These are phyloP conservation scores for Apodemus sylvaticus DNA, from an alignment of 2,113 vertebrate species.

Conservation along the genomic window DNA sequence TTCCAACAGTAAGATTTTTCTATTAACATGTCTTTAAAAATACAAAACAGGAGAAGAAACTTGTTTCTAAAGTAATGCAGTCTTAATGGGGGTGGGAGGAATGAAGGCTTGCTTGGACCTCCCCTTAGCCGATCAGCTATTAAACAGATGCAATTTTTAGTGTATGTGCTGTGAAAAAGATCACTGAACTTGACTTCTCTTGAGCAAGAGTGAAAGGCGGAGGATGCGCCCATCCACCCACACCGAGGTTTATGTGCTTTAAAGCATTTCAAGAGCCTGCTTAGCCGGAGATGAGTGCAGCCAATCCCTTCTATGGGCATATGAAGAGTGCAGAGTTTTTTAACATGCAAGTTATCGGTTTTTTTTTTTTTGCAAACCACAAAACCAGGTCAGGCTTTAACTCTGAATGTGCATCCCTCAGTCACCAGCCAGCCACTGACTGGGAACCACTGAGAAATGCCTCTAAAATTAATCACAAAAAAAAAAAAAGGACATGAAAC, in stretches of 20 bases:
- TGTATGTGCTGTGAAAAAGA: neutral
- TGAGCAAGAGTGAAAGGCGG: conserved; percentile 23
- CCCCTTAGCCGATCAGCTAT: conserved; percentile 7
- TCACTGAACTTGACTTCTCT: conserved; percentile 19
- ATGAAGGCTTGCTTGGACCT: neutral
- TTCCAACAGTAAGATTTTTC: neutral
- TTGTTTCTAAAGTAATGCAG: neutral
- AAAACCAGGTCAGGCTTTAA: conserved; percentile 39
- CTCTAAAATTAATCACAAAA: conserved; percentile 40
- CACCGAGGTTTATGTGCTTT: conserved; percentile 24
- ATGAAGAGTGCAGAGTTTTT: neutral
- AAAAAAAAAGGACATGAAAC: conserved; percentile 24
- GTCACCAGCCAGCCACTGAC: conserved; percentile 8
- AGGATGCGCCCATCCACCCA: neutral
- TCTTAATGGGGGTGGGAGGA: neutral
- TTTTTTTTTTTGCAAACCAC: conserved; percentile 50
- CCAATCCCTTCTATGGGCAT: neutral
- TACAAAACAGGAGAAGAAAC: neutral
- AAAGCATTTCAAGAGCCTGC: conserved; percentile 8
- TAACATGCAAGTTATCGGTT: neutral
- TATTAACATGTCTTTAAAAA: neutral
- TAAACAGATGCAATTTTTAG: neutral
- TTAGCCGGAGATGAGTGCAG: neutral
- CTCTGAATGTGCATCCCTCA: neutral
- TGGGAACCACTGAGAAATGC: neutral